phyloP scores from a whole-genome alignment of 2,113 vertebrate species.

The Oreochromis aureus region DNA sequence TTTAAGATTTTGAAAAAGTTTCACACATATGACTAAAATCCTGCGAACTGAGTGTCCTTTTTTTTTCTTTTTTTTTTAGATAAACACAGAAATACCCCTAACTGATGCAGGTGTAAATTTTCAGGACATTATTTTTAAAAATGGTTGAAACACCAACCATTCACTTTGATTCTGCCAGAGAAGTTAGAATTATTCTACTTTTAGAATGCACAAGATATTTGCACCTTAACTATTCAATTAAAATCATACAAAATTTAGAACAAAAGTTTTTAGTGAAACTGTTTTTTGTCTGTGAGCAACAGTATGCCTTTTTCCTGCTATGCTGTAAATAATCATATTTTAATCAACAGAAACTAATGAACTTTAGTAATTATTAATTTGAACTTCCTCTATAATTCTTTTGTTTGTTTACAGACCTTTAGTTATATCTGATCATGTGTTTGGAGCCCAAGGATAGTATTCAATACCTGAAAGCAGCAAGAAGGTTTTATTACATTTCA shows the following conservation, averaged over 20 bases:
- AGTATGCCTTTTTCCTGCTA: not conserved
- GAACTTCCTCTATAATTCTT: not conserved
- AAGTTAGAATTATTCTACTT: not conserved
- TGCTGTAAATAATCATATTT: not conserved
- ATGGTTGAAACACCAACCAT: not conserved
- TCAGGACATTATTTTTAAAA: not conserved
- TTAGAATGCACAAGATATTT: not conserved
- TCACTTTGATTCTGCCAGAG: not conserved
- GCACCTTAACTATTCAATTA: not conserved
- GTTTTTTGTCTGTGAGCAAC: not conserved
- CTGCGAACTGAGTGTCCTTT: not conserved
- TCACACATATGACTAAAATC: not conserved
- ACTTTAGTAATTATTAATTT: not conserved
- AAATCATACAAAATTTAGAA: not conserved
- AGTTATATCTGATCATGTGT: not conserved
- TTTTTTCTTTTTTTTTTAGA: not conserved
- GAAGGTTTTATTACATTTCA: no score
- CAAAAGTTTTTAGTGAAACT: not conserved
- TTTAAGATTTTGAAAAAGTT: not conserved
- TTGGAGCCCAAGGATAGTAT: not conserved
- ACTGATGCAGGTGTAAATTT: not conserved
- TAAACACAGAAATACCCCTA: not conserved
- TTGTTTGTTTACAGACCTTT: not conserved
- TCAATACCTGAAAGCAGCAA: no score
- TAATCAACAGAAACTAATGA: not conserved